Base-by-base conservation (phyloP, 1,140 invertebrate genomes). In the Lysiphlebus fabarum region DNA sequence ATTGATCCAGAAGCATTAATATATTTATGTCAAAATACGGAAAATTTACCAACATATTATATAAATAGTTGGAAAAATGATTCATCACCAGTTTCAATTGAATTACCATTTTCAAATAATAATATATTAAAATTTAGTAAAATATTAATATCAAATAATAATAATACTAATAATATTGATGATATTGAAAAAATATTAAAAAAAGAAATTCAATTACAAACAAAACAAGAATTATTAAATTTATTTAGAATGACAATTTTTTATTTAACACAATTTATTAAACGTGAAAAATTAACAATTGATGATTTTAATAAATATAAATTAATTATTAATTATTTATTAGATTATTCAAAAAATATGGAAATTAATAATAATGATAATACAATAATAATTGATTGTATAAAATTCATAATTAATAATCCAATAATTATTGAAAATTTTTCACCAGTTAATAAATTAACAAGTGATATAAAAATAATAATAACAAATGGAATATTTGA, bases 401-500 rank as follows among this genome's bases (percentile, higher is more conserved):
- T 40, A 41, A 69, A 65, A 49, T 66, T 26, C 55, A 66, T 84
- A 53, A 80, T 84, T 12, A 80, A 77, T 62, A 80, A 85, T 72
- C 77, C 81, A 33, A 70, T 79, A 57, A 63, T 86, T 48, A 63
- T 86, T 5, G 75, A 82, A 64, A 81, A 81, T 66, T 85, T 85
- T 64, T 78, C 78, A 56, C 76, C 81, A 33, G 63, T 82, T 14
- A 66, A 78, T 62, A 79, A 80, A 65, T 70, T 70, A 40, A 67
- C 74, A 49, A 51, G 67, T 41, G 12, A 34, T 1, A 69, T 67
- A 9, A 69, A 72, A 62, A 69, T 73, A 61, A 65, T 77, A 51
- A 66, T 81, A 2, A 85, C 82, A 0, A 65, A 72, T 49, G 78
- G 81, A 60, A 59, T 85, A 14, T 56, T 82, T 17, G 64, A 81